phyloP scores from a whole-genome alignment of 2,888 invertebrate species.

The Ophioninae sp. region DNA sequence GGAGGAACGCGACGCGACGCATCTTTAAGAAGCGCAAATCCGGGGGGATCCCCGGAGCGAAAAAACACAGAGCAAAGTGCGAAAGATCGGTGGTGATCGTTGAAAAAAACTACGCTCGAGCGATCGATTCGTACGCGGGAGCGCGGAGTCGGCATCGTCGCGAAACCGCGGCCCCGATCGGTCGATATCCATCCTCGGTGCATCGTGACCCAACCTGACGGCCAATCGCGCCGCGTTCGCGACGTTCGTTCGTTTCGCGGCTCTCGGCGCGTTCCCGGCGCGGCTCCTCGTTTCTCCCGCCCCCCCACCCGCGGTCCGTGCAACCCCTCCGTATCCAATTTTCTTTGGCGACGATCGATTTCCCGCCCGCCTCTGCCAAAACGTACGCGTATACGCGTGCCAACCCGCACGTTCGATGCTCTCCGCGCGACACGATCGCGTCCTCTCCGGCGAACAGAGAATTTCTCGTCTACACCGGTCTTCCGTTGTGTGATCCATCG shows the following conservation, averaged over 20 bases:
- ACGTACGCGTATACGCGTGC: not conserved
- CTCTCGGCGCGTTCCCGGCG: slow-evolving; percentile 69
- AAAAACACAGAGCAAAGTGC: not conserved
- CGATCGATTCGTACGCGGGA: slow-evolving; percentile 11
- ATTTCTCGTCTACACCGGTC: slow-evolving; percentile 25
- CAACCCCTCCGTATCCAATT: slow-evolving; percentile 57
- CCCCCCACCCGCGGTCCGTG: slow-evolving; percentile 40
- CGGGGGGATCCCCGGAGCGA: not conserved
- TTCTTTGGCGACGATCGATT: slow-evolving; percentile 66
- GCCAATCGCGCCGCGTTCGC: slow-evolving; percentile 72
- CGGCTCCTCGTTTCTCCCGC: slow-evolving; percentile 43
- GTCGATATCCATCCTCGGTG: slow-evolving; percentile 69
- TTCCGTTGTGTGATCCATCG: slow-evolving; percentile 1
- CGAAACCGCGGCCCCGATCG: slow-evolving; percentile 66
- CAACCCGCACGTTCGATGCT: not conserved
- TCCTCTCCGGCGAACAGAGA: slow-evolving; percentile 42
- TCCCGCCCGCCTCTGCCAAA: slow-evolving; percentile 29
- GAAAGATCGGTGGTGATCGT: too few relatives aligned
- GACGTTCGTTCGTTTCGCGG: slow-evolving; percentile 77
- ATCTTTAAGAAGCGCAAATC: too few relatives aligned
- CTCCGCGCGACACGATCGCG: slow-evolving; percentile 20
- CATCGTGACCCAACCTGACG: slow-evolving; percentile 66
- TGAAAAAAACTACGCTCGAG: not conserved
- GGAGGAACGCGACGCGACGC: too few relatives aligned
- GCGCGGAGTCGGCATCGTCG: slow-evolving; percentile 19